phyloP scores from a whole-genome alignment of 2,797 vertebrate genomes.

The Coranthus polyacanthus region DNA sequence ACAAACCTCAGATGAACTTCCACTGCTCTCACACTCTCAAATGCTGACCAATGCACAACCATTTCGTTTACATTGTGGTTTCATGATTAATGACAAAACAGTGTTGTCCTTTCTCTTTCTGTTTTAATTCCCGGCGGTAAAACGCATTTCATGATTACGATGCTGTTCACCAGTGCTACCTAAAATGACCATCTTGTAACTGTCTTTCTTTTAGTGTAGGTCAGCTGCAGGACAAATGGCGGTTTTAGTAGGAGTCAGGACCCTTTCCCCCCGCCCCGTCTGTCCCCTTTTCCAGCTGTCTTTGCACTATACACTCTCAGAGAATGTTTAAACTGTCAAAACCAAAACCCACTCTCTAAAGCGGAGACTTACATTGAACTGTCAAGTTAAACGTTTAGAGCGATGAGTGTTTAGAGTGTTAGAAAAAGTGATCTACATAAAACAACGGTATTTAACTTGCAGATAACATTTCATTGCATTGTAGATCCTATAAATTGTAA shows the following conservation, averaged over 20 bases:
- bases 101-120: constrained; percentile 30
- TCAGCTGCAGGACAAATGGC: constrained; percentile 72
- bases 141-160: constrained; percentile 56
- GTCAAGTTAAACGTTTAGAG: background rate
- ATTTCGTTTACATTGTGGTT: constrained; percentile 35
- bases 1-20: constrained; percentile 11
- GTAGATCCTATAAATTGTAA: too few relatives aligned
- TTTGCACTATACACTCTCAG: constrained; percentile 3
- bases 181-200: constrained; percentile 65
- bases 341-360: background rate
- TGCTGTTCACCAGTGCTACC: constrained; percentile 47
- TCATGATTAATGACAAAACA: constrained; percentile 34
- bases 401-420: too few relatives aligned
- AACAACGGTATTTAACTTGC: too few relatives aligned
- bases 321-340: constrained; percentile 15
- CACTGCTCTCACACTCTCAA: constrained; percentile 19
- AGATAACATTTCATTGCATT: too few relatives aligned
- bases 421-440: too few relatives aligned
- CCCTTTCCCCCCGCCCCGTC: constrained; percentile 27
- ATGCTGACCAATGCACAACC: constrained; percentile 17
- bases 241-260: constrained; percentile 62
- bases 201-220: constrained; percentile 56
- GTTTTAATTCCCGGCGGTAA: constrained; percentile 30
- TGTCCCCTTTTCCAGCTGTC: constrained; percentile 43
- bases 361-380: background rate